phyloP scores from a whole-genome alignment of 2,888 invertebrate genomes.

The Encarsia formosa region DNA sequence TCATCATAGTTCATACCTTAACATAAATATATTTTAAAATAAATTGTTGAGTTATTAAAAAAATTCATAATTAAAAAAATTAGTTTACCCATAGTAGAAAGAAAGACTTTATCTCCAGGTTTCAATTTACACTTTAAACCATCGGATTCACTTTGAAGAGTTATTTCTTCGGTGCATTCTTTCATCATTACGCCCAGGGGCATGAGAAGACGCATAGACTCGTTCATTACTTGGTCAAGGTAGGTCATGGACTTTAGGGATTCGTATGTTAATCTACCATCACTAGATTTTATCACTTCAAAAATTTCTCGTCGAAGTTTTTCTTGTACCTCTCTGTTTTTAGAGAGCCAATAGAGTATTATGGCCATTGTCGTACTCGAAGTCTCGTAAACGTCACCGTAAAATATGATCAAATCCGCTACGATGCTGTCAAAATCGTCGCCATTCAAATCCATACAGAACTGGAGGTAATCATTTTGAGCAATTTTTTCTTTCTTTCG shows the following conservation, averaged over 20 bases:
- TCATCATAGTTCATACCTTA: slow-evolving; percentile 33
- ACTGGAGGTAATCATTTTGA: slow-evolving; percentile 49
- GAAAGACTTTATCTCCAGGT: slow-evolving; percentile 29
- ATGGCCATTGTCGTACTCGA: slow-evolving; percentile 53
- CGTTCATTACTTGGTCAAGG: slow-evolving; percentile 52
- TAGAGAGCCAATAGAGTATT: slow-evolving; percentile 51
- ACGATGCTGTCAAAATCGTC: slow-evolving; percentile 43
- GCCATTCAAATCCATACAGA: slow-evolving; percentile 13
- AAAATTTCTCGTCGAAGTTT: slow-evolving; percentile 52
- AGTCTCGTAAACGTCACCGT: slow-evolving; percentile 56
- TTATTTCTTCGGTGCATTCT: slow-evolving; percentile 29
- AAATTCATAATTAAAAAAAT: too few species aligned
- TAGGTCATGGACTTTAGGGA: slow-evolving; percentile 53
- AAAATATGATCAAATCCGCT: slow-evolving; percentile 53
- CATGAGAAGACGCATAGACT: slow-evolving; percentile 32
- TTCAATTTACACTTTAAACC: slow-evolving; percentile 30
- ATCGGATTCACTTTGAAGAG: slow-evolving; percentile 33
- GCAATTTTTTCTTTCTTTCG: slow-evolving; percentile 38
- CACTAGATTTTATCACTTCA: slow-evolving; percentile 38
- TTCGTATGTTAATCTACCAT: slow-evolving; percentile 51
- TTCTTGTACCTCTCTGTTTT: slow-evolving; percentile 51
- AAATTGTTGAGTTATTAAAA: too few species aligned
- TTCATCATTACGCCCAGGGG: slow-evolving; percentile 24
- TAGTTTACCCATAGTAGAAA: slow-evolving; percentile 24
- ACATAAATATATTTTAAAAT: too few species aligned